Base-by-base conservation (phyloP, 2,797 vertebrate genomes). In the Catamblyrhynchus diadema region DNA sequence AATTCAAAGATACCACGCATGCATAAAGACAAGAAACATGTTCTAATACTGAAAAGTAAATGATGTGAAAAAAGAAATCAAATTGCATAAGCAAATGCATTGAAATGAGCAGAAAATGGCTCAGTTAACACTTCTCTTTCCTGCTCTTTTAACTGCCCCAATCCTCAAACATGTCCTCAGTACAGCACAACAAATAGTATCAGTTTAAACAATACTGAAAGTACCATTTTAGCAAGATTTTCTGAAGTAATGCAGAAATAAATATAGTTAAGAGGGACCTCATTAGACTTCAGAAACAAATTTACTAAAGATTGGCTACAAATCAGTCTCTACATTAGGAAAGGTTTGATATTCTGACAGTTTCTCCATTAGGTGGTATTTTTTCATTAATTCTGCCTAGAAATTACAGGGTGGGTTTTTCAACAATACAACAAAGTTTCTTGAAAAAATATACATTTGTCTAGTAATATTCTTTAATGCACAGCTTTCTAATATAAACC, bases 1-100 rank as follows among this genome's bases (percentile, higher is more conserved):
- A 74, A 21, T 0, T 57, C 18, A 6, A 81, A 61, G 64, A 42
- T 39, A 24, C 4, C 8, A 53, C 17, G 14, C 1, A 0, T 8
- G 1, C 15, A 14, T 32, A 69, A 72, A 15, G 28, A 72, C 15
- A 32, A 82, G 30, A 85, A 84, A 33, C 3, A 2, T 2, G 11
- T 39, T 72, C 27, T 44, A 35, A 77, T 50, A 70, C 8, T 62
- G 59, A 37, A 48, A 69, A 65, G 28, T 23, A 73, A 62, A 61
- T 12, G 2, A 62, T 32, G 8, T 14, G 22, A 82, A 50, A 61
- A 45, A 81, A 73, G 42, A 74, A 71, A 32, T 37, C 33, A 86
- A 45, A 39, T 7, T 62, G 6, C 24, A 18, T 16, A 9, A 88
- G 27, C 5, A 37, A 91, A 25, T 16, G 19, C 4, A 12, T 18